These are phyloP conservation scores for Ganaspis brasiliensis DNA, from an alignment of 2,888 invertebrate genomes.

Conservation along the genomic window DNA sequence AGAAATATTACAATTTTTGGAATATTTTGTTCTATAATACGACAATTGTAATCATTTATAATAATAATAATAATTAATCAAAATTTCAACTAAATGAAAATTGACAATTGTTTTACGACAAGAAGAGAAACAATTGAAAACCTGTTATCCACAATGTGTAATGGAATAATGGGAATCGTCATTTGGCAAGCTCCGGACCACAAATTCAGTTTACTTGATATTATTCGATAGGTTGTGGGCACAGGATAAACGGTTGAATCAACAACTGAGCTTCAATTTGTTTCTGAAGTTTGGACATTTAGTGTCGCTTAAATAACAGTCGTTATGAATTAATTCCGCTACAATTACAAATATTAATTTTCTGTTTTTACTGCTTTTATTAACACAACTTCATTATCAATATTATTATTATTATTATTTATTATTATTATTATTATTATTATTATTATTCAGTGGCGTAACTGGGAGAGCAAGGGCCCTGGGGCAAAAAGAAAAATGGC, in stretches of 20 bases:
- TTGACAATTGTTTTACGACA: not conserved
- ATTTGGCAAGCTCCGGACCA: slow-evolving; percentile 21
- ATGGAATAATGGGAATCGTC: slow-evolving; percentile 32
- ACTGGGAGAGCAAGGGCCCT: no score
- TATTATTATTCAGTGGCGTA: no score
- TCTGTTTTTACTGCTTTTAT: no score
- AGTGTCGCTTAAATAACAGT: slow-evolving; percentile 5
- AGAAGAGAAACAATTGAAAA: not conserved
- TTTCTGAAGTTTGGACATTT: slow-evolving; percentile 3
- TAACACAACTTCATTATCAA: no score
- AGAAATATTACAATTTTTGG: no score
- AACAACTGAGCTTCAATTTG: slow-evolving; percentile 16
- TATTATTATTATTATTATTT: no score
- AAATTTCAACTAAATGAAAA: not conserved
- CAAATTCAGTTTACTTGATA: slow-evolving; percentile 32
- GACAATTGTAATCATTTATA: no score
- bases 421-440: no score
- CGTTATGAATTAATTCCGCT: not conserved
- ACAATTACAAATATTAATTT: not conserved
- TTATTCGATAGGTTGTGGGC: slow-evolving; percentile 30
- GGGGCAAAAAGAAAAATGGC: no score
- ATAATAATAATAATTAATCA: not conserved
- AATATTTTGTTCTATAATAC: not conserved
- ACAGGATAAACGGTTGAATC: slow-evolving; percentile 6
- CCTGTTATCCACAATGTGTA: slow-evolving; percentile 19